A percentile compares a stretch with the other conserved stretches of the same genome.
These are phyloP conservation scores for Physocephala rufipes DNA, from an alignment of 2,888 invertebrate genomes.

Conservation along the genomic window DNA sequence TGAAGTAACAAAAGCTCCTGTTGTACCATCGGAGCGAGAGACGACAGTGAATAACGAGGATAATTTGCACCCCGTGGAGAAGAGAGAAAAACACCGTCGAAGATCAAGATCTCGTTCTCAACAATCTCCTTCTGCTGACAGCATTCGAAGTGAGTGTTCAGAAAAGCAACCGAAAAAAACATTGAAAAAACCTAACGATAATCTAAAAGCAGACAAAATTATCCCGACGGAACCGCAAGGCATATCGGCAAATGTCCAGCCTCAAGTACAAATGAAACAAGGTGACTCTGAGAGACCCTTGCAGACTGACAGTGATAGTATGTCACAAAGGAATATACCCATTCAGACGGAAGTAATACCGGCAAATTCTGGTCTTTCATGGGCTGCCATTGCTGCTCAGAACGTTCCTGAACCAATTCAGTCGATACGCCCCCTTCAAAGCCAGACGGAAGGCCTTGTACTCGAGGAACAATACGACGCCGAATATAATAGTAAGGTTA, in stretches of 20 bases:
- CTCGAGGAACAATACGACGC: conserved; percentile 12
- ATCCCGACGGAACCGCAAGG: not conserved
- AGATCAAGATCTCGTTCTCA: conserved; percentile 69
- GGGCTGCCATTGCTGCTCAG: conserved; percentile 58
- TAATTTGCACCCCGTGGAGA: conserved; percentile 67
- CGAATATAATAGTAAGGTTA: conserved; percentile 40
- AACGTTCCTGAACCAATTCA: conserved; percentile 58
- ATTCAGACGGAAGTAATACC: not conserved
- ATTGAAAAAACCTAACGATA: conserved; percentile 47
- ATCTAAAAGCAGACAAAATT: conserved; percentile 16
- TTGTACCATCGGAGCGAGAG: conserved; percentile 29
- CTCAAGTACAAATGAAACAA: not conserved
- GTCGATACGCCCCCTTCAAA: conserved; percentile 51
- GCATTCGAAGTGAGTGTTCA: conserved; percentile 43
- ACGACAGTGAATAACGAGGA: conserved; percentile 62
- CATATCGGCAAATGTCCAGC: no score
- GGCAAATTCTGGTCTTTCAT: conserved; percentile 52
- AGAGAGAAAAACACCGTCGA: conserved; percentile 65
- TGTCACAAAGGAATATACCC: not conserved
- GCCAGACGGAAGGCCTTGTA: conserved; percentile 27
- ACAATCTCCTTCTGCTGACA: conserved; percentile 57
- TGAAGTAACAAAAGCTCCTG: conserved; percentile 51
- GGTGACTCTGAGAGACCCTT: not conserved
- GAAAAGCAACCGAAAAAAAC: conserved; percentile 65
- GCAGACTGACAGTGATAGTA: not conserved